Conservation (phyloP, 2,113 vertebrate species). For the Gavialis gangeticus region DNA sequence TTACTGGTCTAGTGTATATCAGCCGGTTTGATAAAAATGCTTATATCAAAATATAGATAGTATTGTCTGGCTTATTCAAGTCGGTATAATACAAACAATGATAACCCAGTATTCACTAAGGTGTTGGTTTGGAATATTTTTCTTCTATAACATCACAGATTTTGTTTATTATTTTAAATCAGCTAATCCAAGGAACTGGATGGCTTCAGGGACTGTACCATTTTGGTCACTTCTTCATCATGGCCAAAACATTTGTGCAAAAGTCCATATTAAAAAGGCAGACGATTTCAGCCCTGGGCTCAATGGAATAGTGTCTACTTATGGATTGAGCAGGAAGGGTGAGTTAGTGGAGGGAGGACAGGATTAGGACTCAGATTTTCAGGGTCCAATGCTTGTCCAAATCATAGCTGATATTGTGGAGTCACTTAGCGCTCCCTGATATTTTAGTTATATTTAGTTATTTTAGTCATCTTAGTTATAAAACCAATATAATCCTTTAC, state of each 20-base stretch:
- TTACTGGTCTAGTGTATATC: not conserved
- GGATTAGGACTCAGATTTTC: not conserved
- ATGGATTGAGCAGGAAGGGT: not conserved
- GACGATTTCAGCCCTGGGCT: not conserved
- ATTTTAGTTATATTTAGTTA: too few species aligned
- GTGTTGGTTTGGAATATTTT: not conserved
- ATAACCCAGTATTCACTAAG: not conserved
- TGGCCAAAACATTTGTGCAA: not conserved
- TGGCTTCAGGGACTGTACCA: not conserved
- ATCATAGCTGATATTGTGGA: slow-evolving; percentile 14
- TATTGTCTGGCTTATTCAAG: not conserved
- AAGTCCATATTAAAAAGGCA: not conserved
- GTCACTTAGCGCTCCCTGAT: slow-evolving; percentile 36
- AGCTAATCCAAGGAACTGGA: accelerated
- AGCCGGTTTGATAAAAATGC: not conserved
- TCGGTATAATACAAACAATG: not conserved
- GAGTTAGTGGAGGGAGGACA: not conserved
- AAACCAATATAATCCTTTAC: slow-evolving; percentile 28
- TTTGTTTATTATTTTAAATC: not conserved
- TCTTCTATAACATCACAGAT: not conserved
- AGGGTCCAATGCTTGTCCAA: slow-evolving; percentile 8
- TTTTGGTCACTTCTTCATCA: not conserved
- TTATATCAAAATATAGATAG: not conserved
- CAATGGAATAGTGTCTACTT: not conserved
- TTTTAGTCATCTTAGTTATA: not conserved